Conservation (phyloP, 2,797 vertebrate genomes). For the Lepus oiostolus region DNA sequence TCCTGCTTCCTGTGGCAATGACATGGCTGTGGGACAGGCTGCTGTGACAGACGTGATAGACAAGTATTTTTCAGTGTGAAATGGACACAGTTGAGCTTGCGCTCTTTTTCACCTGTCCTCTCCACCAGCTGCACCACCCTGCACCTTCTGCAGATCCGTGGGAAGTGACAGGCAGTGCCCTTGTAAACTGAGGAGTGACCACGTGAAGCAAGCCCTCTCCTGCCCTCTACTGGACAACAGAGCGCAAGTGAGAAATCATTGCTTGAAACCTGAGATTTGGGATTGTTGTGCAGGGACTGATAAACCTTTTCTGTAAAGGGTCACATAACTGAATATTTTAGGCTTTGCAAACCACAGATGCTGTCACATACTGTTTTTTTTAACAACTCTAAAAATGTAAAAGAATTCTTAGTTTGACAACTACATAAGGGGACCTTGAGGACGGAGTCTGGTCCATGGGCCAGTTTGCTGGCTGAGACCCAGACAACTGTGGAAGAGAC, state of each 20-base stretch:
- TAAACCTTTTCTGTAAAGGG: neutral
- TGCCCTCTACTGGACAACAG: neutral
- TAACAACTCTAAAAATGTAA: neutral
- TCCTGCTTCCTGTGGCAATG: neutral
- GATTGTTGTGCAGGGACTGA: neutral
- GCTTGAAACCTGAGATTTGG: neutral
- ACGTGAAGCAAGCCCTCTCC: neutral
- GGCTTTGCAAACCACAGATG: neutral
- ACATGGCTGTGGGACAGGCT: neutral
- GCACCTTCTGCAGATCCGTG: neutral
- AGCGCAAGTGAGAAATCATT: neutral
- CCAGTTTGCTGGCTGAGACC: neutral
- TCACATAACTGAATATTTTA: neutral
- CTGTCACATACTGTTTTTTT: neutral
- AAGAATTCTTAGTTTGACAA: neutral
- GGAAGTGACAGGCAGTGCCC: neutral
- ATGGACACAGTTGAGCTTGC: accelerated
- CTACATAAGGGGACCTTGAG: neutral
- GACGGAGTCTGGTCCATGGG: neutral
- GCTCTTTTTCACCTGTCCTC: neutral
- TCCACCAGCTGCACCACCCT: neutral
- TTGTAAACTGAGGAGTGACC: neutral
- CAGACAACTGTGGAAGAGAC: neutral
- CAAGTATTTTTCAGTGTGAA: neutral
- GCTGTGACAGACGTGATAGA: neutral